These are phyloP conservation scores for Criorhina ranunculi DNA, from an alignment of 2,888 invertebrate genomes.

Conservation along the genomic window DNA sequence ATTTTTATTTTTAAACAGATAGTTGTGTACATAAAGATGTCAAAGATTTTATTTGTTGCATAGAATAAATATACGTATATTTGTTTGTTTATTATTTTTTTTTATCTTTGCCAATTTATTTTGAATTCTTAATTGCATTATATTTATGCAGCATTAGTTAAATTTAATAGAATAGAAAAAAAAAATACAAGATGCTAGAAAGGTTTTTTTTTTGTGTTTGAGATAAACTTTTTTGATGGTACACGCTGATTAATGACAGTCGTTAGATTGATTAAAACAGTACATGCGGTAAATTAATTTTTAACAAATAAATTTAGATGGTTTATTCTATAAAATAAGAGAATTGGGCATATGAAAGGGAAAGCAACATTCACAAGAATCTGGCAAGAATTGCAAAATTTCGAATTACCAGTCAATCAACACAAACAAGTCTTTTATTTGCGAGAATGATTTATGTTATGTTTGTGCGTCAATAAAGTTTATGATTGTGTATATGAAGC, in stretches of 20 bases:
- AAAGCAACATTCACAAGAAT: neutral
- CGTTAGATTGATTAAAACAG: slow-evolving; percentile 42
- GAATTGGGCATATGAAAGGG: neutral
- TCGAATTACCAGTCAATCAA: slow-evolving; percentile 7
- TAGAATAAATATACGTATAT: slow-evolving; percentile 8
- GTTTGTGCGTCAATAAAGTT: neutral
- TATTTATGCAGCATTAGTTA: slow-evolving; percentile 24
- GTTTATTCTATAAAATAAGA: neutral
- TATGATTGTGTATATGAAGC: neutral
- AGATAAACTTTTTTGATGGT: slow-evolving; percentile 5
- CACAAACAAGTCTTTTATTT: slow-evolving; percentile 13
- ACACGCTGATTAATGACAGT: slow-evolving; percentile 43
- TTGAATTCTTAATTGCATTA: slow-evolving; percentile 29
- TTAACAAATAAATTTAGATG: slow-evolving; percentile 25
- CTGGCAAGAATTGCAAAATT: slow-evolving; percentile 10
- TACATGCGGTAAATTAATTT: slow-evolving; percentile 61
- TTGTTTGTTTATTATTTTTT: slow-evolving; percentile 2
- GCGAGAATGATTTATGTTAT: neutral
- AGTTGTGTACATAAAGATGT: slow-evolving; percentile 51
- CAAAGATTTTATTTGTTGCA: slow-evolving; percentile 58
- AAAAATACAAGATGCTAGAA: slow-evolving; percentile 20
- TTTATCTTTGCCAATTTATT: slow-evolving; percentile 37
- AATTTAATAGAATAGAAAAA: slow-evolving; percentile 6
- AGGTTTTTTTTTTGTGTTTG: neutral
- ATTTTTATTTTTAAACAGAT: slow-evolving; percentile 35